Percentiles rank a stretch among this genome's conserved stretches.
Conservation (phyloP, 2,888 invertebrate genomes). For the Mesochorus sp. region DNA sequence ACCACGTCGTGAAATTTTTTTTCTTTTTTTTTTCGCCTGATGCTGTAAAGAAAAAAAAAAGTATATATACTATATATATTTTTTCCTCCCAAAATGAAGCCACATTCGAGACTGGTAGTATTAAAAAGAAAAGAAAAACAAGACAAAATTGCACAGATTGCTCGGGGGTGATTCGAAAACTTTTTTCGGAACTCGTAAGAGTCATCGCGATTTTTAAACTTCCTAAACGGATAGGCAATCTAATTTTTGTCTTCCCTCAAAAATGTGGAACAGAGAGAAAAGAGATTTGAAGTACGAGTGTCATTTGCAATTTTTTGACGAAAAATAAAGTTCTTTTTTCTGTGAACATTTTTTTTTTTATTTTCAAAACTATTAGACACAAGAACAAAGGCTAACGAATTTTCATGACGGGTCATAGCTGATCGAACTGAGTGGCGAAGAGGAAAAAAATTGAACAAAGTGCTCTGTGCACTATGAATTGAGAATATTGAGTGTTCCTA, state of each 20-base stretch:
- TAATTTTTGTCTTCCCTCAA: no score
- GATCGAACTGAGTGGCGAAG: neutral
- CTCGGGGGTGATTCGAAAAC: neutral
- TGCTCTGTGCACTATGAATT: no score
- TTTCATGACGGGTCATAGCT: conserved; percentile 27
- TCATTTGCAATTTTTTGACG: neutral
- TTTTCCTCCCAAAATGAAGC: neutral
- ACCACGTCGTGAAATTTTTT: neutral
- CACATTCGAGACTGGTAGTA: no score
- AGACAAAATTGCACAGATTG: neutral
- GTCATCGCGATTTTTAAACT: no score
- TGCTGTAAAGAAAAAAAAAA: neutral
- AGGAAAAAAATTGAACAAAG: no score
- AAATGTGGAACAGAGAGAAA: no score
- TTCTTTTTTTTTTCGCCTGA: conserved; percentile 14
- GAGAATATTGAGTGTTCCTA: no score
- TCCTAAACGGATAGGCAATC: no score
- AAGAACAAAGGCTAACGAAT: conserved; percentile 45
- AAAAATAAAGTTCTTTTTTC: no score
- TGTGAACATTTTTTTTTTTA: neutral
- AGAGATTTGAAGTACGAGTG: neutral
- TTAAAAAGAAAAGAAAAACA: neutral
- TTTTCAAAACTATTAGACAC: neutral
- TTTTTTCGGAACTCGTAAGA: no score
- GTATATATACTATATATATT: no score